Evolutionary conservation across 1,140 invertebrate species (phyloP).

Genomic region (Drosophila setifemur): DNA sequence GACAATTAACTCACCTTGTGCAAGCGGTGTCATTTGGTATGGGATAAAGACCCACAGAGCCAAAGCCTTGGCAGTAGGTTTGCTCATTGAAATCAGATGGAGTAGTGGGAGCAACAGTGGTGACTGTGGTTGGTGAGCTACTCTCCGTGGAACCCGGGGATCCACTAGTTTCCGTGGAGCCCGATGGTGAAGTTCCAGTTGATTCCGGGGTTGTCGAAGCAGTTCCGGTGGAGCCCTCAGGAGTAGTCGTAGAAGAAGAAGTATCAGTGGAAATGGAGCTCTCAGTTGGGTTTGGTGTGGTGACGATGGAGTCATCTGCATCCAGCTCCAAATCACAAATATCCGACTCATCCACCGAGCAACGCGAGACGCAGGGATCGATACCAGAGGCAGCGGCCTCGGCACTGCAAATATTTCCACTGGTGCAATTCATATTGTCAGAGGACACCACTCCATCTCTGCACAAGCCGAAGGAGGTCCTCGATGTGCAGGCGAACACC

Average conservation of each 20-base stretch:
- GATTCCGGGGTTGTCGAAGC: background rate
- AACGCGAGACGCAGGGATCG: constrained; percentile 36
- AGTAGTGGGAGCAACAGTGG: background rate
- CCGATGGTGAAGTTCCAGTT: constrained; percentile 3
- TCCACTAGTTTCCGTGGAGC: background rate
- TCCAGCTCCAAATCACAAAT: constrained; percentile 45
- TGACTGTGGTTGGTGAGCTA: background rate
- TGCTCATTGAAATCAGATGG: background rate
- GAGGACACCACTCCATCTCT: background rate
- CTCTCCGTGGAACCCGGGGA: background rate
- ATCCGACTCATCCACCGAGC: background rate
- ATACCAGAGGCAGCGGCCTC: background rate
- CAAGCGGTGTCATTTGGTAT: constrained; percentile 62
- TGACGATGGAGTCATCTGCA: background rate
- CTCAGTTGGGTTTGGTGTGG: background rate
- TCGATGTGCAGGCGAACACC: constrained; percentile 57
- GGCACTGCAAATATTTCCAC: constrained; percentile 23
- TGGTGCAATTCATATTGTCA: constrained; percentile 4
- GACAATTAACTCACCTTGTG: constrained; percentile 37
- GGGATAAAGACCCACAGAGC: constrained; percentile 43
- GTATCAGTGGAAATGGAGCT: background rate
- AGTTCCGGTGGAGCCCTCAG: background rate
- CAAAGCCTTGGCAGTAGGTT: constrained; percentile 7
- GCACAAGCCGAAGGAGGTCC: constrained; percentile 45
- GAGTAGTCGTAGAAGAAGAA: background rate